Evolutionary conservation across 2,113 vertebrate genomes (phyloP), one percentile per base, ranked within the genome.

Genomic region (Ptilorrhoa leucosticta): DNA sequence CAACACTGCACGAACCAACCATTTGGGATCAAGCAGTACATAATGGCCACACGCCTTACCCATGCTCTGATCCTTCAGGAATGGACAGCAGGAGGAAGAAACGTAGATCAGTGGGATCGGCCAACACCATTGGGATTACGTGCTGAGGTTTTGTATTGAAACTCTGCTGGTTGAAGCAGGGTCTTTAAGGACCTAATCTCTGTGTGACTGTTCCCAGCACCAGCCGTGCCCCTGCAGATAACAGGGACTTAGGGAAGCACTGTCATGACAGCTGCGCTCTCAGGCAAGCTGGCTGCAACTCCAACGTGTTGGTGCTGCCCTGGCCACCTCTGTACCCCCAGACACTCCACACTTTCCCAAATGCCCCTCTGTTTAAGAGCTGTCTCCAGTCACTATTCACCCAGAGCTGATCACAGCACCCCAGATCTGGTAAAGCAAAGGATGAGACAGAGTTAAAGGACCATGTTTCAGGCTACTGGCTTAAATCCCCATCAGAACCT

Each of bases 181-280:
- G 72, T 72, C 91, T 97, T 94, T 82, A 84, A 90, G 71, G 71
- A 56, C 33, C 57, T 94, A 94, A 97, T 95, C 95, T 88, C 94
- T 26, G 50, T 88, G 95, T 73, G 94, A 95, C 81, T 72, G 80
- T 18, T 95, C 86, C 72, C 72, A 94, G 93, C 75, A 37, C 9
- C 66, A 86, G 54, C 64, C 8, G 0, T 84, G 79, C 71, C 85
- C 63, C 66, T 44, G 56, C 3, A 17, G 91, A 84, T 91, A 91
- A 91, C 13, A 39, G 26, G 56, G 66, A 22, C 45, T 87, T 78
- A 86, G 58, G 78, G 61, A 94, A 84, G 91, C 69, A 42, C 35
- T 0, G 0, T 35, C 53, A 83, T 8, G 53, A 82, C 0, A 2
- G 63, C 66, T 1, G 3, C 0, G 0, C 40, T 92, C 56, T 39